These are phyloP conservation scores for Pristionchus pacificus DNA, from an alignment of 1,140 invertebrate genomes.

Conservation along the genomic window DNA sequence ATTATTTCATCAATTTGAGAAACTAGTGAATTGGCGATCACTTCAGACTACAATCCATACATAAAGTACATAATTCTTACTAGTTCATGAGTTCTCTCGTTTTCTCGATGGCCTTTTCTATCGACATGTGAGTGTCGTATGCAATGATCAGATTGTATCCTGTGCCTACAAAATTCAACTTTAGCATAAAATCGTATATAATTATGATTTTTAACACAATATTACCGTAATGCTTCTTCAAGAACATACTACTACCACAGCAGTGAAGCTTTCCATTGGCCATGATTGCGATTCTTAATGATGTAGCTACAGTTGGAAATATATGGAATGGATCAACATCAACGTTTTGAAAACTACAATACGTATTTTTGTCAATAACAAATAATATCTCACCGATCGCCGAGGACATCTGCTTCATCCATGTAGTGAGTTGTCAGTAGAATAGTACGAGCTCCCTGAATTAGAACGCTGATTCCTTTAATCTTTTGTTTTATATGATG, in stretches of 20 bases:
- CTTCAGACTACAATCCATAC: no score
- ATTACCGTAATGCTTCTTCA: constrained; percentile 65
- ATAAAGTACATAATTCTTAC: constrained; percentile 31
- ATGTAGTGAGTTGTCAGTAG: constrained; percentile 69
- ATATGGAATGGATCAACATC: neutral
- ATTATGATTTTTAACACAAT: neutral
- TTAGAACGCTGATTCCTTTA: no score
- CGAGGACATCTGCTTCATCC: constrained; percentile 61
- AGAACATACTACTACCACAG: constrained; percentile 67
- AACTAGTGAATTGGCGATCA: neutral
- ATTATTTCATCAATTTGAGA: constrained; percentile 14
- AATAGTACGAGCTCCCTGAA: constrained; percentile 62
- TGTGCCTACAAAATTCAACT: constrained; percentile 11
- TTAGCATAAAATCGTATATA: neutral
- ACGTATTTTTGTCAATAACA: neutral
- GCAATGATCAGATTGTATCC: constrained; percentile 43
- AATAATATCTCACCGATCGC: neutral
- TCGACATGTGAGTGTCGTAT: constrained; percentile 13
- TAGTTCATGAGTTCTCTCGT: constrained; percentile 18
- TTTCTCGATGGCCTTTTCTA: constrained; percentile 1
- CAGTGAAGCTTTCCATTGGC: constrained; percentile 64
- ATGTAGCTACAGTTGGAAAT: no score
- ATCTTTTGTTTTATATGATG: no score
- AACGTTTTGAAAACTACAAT: no score
- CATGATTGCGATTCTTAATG: constrained; percentile 68